Percentiles rank a stretch among this genome's conserved stretches.
Conservation (phyloP, 2,797 vertebrate species). For the Sphenodon punctatus region DNA sequence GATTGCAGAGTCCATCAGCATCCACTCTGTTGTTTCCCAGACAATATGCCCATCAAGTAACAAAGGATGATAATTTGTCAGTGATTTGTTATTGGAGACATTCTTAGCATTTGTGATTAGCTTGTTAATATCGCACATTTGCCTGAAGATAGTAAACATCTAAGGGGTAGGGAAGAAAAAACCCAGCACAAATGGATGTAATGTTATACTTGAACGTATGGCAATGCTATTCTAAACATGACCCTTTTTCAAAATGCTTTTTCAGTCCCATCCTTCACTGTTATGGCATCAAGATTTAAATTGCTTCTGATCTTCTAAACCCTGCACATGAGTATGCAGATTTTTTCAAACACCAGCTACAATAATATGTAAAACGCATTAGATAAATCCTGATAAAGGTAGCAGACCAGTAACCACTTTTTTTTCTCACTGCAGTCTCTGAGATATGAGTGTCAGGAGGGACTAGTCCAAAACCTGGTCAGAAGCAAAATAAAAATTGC, state of each 20-base stretch:
- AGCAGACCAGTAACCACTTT: not conserved
- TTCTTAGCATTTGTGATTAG: not conserved
- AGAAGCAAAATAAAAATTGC: not conserved
- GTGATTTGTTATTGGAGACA: no score
- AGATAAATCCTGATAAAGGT: not conserved
- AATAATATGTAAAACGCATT: not conserved
- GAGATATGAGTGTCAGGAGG: rapidly evolving
- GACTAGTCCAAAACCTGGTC: not conserved
- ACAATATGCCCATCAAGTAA: no score
- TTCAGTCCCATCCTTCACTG: not conserved
- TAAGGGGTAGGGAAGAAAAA: not conserved
- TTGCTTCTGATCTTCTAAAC: not conserved
- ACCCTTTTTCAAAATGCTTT: not conserved
- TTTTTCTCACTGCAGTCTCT: not conserved
- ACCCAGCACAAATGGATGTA: not conserved
- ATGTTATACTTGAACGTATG: not conserved
- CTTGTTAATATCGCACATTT: not conserved
- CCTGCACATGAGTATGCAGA: not conserved
- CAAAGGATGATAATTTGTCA: no score
- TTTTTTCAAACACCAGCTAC: not conserved
- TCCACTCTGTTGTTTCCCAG: no score
- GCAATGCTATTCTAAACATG: not conserved
- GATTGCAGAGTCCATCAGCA: no score
- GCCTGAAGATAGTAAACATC: not conserved
- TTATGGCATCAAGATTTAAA: not conserved